Evolutionary conservation across 2,113 vertebrate genomes (phyloP).

Genomic region (Aleadryas rufinucha): DNA sequence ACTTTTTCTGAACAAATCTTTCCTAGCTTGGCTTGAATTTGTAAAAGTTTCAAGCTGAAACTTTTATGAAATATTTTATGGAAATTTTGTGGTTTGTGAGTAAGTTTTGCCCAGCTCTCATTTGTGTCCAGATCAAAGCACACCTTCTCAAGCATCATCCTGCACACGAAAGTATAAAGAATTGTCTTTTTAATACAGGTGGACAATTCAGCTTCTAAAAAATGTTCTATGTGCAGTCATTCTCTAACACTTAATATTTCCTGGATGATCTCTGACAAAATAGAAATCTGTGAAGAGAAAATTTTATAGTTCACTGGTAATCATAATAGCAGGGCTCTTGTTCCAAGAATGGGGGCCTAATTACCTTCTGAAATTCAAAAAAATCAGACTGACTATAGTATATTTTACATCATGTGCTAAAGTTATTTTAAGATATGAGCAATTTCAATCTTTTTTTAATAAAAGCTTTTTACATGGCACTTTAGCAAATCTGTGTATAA

Average conservation of each 20-base stretch:
- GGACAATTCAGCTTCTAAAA: neutral
- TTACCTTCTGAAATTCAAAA: slow-evolving; percentile 72
- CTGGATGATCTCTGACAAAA: neutral
- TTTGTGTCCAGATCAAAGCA: neutral
- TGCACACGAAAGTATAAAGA: neutral
- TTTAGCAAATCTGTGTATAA: slow-evolving; percentile 72
- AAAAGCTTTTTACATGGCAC: slow-evolving; percentile 67
- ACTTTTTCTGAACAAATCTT: neutral
- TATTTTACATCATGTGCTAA: slow-evolving; percentile 67
- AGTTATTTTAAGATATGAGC: slow-evolving; percentile 76
- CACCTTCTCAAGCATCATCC: neutral
- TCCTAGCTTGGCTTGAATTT: neutral
- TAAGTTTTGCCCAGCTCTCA: neutral
- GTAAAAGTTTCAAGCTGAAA: neutral
- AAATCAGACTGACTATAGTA: slow-evolving; percentile 67
- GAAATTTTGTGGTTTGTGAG: neutral
- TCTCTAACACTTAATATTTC: neutral
- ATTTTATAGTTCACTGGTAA: slow-evolving; percentile 36
- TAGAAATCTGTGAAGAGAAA: neutral
- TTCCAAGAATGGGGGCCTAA: slow-evolving; percentile 55
- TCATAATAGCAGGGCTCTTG: slow-evolving; percentile 59
- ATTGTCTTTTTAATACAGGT: neutral
- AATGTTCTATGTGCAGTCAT: neutral
- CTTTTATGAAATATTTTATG: neutral
- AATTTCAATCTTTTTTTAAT: slow-evolving; percentile 76